A percentile compares a stretch with the other conserved stretches of the same genome.
Evolutionary conservation across 2,113 vertebrate species (phyloP).

Genomic region (Hippocampus abdominalis): DNA sequence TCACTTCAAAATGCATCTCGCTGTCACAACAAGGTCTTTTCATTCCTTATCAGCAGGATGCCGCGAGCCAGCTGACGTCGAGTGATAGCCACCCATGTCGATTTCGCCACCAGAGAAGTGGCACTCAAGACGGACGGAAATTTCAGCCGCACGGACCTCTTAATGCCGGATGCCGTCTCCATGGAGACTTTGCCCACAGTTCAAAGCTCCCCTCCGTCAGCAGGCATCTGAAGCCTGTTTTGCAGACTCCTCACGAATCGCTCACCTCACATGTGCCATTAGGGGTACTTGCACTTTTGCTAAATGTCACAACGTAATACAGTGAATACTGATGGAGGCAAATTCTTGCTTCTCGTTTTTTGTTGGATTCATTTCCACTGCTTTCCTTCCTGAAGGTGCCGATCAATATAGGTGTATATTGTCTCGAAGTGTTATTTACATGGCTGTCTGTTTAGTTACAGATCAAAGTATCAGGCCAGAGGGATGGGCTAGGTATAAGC

Average conservation of each 20-base stretch:
- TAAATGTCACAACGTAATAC: slow-evolving; percentile 11
- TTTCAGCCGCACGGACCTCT: slow-evolving; percentile 40
- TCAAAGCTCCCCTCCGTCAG: slow-evolving; percentile 25
- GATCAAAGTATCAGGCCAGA: slow-evolving; percentile 81
- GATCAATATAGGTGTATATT: not conserved
- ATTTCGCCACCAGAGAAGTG: slow-evolving; percentile 41
- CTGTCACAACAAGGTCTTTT: slow-evolving; percentile 4
- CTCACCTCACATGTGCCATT: slow-evolving; percentile 61
- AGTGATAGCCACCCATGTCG: slow-evolving; percentile 2
- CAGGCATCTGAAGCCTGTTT: slow-evolving; percentile 22
- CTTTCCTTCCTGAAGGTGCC: not conserved
- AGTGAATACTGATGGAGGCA: not conserved
- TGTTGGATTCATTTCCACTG: not conserved
- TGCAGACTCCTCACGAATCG: slow-evolving; percentile 38
- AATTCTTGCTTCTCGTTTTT: slow-evolving; percentile 1
- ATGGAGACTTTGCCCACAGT: slow-evolving; percentile 32
- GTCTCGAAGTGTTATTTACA: not conserved
- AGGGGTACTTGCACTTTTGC: slow-evolving; percentile 56
- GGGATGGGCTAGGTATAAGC: slow-evolving; percentile 80
- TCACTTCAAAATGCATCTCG: not conserved
- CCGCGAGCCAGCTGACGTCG: slow-evolving; percentile 61
- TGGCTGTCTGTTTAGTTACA: slow-evolving; percentile 60
- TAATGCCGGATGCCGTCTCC: slow-evolving; percentile 22
- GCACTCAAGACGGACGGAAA: slow-evolving; percentile 58
- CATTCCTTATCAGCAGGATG: slow-evolving; percentile 54